Base-by-base conservation (phyloP, 2,888 invertebrate genomes). In the Microchrysa polita region DNA sequence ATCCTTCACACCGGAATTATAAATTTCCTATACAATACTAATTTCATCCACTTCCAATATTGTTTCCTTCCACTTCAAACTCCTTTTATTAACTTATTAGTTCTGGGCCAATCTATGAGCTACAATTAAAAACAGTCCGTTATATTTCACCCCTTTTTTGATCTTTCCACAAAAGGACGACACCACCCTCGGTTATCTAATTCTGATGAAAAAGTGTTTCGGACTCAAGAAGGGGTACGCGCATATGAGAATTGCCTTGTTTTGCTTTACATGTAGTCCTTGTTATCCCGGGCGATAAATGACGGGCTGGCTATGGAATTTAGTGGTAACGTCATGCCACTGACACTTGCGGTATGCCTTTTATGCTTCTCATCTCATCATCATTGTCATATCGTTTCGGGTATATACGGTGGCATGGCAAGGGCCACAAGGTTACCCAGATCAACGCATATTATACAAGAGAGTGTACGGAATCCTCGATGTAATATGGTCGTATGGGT, bases 241-340 rank as follows among this genome's bases (percentile, higher is more conserved):
- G 57, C 55, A 69, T 57, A 18, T 48, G 48, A 7, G 7, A 5
- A 60, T 60, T 48, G 23, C 72, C 72, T 60, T 60, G 60, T 72
- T 72, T 60, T 60, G 57, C 60, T 72, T 72, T 72, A 72, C n/a
- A n/a, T n/a, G n/a, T 72, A 59, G 72, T 72, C 60, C 60, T 72
- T 72, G 72, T 72, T 72, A 74, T 67, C 67, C 61, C 55, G 52
- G 53, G 71, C 71, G 63, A 74, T 74, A 74, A 74, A 74, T 55
- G 74, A 57, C 71, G 67, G 55, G 63, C 44, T 48, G 44, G 72
- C 52, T 55, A 48, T 67, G 67, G 42, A 73, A 67, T 67, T 73
- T 48, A 67, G 73, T 61, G 67, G 59, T 73, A 55, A 14, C 55
- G 52, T 65, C 48, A 60, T 72, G 57, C 57, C 72, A 48, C 57